Evolutionary conservation across 1,140 invertebrate genomes (phyloP), one percentile per base, ranked within the genome.

Genomic region (Drosophila athabasca): DNA sequence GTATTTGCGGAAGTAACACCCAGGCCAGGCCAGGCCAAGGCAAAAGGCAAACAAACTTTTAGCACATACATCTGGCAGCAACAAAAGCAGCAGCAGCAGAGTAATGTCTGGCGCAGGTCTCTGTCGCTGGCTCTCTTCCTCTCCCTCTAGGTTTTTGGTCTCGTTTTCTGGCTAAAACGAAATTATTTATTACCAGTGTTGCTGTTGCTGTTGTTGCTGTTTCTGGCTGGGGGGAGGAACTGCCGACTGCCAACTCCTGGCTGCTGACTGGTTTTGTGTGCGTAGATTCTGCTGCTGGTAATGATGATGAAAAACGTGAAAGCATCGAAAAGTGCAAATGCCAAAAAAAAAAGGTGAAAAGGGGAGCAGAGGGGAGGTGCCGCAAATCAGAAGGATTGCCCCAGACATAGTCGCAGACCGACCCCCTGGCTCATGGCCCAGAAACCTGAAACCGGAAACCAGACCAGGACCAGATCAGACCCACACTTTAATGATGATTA

Each of bases 291-390:
- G 73, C 72, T 74, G 70, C 51, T 76, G 62, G 83, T 88, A 88
- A 88, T 88, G 83, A 88, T 88, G 83, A 88, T 88, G 83, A 88
- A 88, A 88, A 88, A 88, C 83, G 83, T 88, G 83, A 88, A 87
- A 87, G 83, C 83, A 87, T 87, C 83, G 83, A 83, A 88, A 76
- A 88, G 83, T 87, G 83, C 79, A 87, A 87, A 88, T 87, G 83
- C 79, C 79, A 59, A 76, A 39, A 4, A 35, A 35, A 35, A 35
- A 24, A 24, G 4, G 4, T 5, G 9, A 39, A 79, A 79, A 55
- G 62, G 67, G 55, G 59, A 44, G 68, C 52, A 17, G 7, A 22
- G 46, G 13, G n/a, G n/a, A n/a, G n/a, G 26, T 48, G 71, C 54
- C 60, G 68, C 35, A 70, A 59, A 64, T 65, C 74, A 65, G 82